Base-by-base conservation (phyloP, 2,113 vertebrate genomes). In the Mirounga angustirostris region DNA sequence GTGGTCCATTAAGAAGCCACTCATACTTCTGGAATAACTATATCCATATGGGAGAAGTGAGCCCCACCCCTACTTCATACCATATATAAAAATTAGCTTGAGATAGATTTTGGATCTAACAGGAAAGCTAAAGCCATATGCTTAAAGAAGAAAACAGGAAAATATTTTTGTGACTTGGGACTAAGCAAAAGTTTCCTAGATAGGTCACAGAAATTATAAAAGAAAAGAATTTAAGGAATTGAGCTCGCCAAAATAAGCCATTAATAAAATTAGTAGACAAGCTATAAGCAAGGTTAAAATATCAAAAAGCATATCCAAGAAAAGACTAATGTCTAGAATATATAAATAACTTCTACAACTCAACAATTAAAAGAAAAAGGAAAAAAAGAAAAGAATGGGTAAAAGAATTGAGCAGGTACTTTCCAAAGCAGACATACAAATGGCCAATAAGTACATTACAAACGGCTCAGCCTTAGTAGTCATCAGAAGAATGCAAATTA, bases 151-250 rank as follows among this genome's bases (percentile, higher is more conserved):
- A 85, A 97, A 61, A 52, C 4, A n/a, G 36, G 22, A 95, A 28
- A 50, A 63, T 33, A 65, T 24, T 11, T 40, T 92, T 89, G 33
- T 84, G n/a, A 69, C 93, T 83, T 84, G n/a, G 6, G 12, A 80
- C 15, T 43, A 50, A 28, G 33, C 69, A 67, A 21, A 80, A 36
- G 13, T 85, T 91, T 91, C 54, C 91, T 92, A 69, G 28, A 43
- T 18, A 54, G 5, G 22, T 81, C 63, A 69, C 63, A 89, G 11
- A 85, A 85, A 89, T 24, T 28, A 56, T 43, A 36, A 76, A 83
- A 84, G 36, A 78, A 58, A 91, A 65, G 82, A 86, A 67, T 2
- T 84, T 84, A 88, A 94, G 63, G 21, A 93, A 63, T 88, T 93
- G 12, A 40, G 7, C 16, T 76, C 33, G 52, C 81, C 10, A 58